phyloP scores from a whole-genome alignment of 2,888 invertebrate species.

The Aphidius colemani region DNA sequence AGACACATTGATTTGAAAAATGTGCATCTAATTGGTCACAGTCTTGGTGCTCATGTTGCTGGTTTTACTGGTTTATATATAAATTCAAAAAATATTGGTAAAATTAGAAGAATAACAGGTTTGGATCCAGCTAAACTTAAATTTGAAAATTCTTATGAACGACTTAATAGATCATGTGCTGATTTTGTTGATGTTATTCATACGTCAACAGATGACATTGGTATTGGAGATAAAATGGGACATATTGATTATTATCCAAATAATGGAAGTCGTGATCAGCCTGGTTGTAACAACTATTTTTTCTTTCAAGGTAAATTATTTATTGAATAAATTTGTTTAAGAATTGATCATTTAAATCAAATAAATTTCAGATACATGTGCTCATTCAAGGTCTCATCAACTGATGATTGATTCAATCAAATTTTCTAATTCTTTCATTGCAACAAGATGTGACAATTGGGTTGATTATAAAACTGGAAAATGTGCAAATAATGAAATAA shows the following conservation, averaged over 20 bases:
- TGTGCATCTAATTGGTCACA: slow-evolving; percentile 56
- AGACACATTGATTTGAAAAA: slow-evolving; percentile 39
- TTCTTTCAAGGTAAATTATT: slow-evolving; percentile 22
- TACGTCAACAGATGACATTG: slow-evolving; percentile 71
- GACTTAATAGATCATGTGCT: slow-evolving; percentile 70
- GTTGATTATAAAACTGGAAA: slow-evolving; percentile 59
- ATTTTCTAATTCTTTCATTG: slow-evolving; percentile 63
- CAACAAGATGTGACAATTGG: slow-evolving; percentile 66
- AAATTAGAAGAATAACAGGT: slow-evolving; percentile 60
- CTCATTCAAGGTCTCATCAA: slow-evolving; percentile 69
- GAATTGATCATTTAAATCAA: slow-evolving; percentile 34
- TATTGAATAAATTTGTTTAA: not conserved
- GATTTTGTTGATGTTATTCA: slow-evolving; percentile 76
- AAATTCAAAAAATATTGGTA: slow-evolving; percentile 31
- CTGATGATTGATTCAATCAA: slow-evolving; percentile 71
- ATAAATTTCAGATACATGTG: slow-evolving; percentile 66
- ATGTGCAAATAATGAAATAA: slow-evolving; percentile 49
- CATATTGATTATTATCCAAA: slow-evolving; percentile 79
- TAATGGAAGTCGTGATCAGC: slow-evolving; percentile 70
- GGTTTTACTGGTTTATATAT: slow-evolving; percentile 47
- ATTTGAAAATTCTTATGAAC: slow-evolving; percentile 62
- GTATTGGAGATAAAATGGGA: slow-evolving; percentile 67
- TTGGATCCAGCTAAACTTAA: slow-evolving; percentile 73
- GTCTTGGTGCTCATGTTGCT: slow-evolving; percentile 57
- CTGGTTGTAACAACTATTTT: slow-evolving; percentile 58